Evolutionary conservation across 2,113 vertebrate genomes (phyloP), one percentile per base, ranked within the genome.

Genomic region (Camelus dromedarius): DNA sequence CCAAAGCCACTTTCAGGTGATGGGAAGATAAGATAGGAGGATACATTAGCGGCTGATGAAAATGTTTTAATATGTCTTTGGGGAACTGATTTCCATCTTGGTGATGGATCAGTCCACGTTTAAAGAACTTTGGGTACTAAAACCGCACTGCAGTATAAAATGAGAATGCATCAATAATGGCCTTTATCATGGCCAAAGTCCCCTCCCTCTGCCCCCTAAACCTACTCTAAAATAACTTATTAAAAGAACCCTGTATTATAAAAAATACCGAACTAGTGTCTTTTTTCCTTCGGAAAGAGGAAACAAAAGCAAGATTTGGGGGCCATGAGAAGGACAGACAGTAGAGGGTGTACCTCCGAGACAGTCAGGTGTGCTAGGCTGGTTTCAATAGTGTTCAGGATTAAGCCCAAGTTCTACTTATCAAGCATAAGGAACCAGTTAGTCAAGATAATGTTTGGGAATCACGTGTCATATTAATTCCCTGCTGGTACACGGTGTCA

Each of bases 401-500:
- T 86, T 52, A 82, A 81, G 69, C 66, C 69, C 4, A 8, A 70
- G 48, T 70, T 91, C 96, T 54, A 73, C 70, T 96, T 76, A 76
- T 92, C 76, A 73, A 94, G 96, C 77, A 66, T 73, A 66, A 81
- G 85, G 67, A 93, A 35, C 1, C 81, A 66, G 22, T 89, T 32
- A 83, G 92, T 54, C 38, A 48, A 69, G 93, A 94, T n/a, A 30
- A 35, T 76, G 77, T 86, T 81, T 85, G 58, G 83, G 88, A 84
- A 76, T 62, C 54, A 52, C 22, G 81, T 50, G 73, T 79, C 77
- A 22, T 58, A 89, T 75, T 88, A 32, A 95, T 60, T 93, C 94
- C 93, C 97, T 70, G 60, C 92, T 89, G 95, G 79, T 87, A 64
- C 69, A 38, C 0, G 7, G 88, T 83, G 95, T 95, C 97, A 97